These are phyloP conservation scores for Hoplodrina blanda DNA, from an alignment of 2,888 invertebrate species.

Conservation along the genomic window DNA sequence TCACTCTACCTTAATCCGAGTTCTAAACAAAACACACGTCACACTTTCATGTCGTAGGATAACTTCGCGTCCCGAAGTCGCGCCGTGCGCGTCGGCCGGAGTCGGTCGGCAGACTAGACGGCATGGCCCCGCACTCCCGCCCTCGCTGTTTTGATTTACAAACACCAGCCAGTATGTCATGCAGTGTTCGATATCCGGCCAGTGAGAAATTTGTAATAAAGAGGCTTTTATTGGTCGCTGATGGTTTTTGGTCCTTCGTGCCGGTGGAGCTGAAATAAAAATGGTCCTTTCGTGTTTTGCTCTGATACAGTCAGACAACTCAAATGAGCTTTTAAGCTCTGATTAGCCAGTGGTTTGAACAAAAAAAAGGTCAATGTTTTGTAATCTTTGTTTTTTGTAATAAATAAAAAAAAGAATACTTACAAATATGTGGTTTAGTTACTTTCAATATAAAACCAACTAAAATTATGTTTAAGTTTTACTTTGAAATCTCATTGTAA, in stretches of 20 bases:
- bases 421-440: not conserved
- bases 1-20: constrained; percentile 67
- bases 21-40: constrained; percentile 67
- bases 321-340: not conserved
- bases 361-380: not conserved
- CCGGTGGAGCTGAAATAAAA: constrained; percentile 7
- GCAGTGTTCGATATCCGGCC: constrained; percentile 69
- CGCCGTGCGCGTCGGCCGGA: constrained; percentile 79
- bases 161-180: constrained; percentile 73
- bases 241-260: constrained; percentile 38
- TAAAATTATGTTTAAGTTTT: not conserved
- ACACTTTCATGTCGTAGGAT: constrained; percentile 67
- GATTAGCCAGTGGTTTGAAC: not conserved
- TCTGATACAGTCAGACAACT: not conserved
- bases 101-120: constrained; percentile 83
- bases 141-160: constrained; percentile 75
- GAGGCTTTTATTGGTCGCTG: constrained; percentile 43
- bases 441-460: not conserved
- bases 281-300: constrained; percentile 5
- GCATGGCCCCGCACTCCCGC: constrained; percentile 68
- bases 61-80: constrained; percentile 60
- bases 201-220: constrained; percentile 57
- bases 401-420: not conserved
- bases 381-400: not conserved
- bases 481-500: not conserved